Evolutionary conservation across 2,113 vertebrate genomes (phyloP).

Genomic region (Pangasianodon hypophthalmus): DNA sequence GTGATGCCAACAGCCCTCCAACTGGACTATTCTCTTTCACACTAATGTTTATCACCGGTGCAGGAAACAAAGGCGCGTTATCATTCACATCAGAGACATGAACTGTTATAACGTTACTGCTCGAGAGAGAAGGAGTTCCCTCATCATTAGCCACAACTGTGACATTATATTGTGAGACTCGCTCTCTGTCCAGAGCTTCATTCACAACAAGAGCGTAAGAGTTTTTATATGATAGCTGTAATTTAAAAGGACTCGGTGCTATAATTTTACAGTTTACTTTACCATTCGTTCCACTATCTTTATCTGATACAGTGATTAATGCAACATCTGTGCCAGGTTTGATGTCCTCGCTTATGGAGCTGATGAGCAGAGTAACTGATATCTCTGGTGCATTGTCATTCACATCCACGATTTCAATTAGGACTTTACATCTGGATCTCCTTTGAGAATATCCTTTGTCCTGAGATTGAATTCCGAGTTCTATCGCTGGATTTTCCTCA

Average conservation of each 20-base stretch:
- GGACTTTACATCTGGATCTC: conserved; percentile 65
- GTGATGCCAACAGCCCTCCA: conserved; percentile 19
- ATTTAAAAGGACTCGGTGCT: conserved; percentile 71
- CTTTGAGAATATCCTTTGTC: conserved; percentile 44
- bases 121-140: conserved; percentile 72
- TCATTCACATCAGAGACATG: conserved; percentile 80
- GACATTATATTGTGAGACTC: conserved; percentile 72
- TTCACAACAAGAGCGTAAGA: conserved; percentile 77
- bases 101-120: conserved; percentile 62
- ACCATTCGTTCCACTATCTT: conserved; percentile 76
- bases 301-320: conserved; percentile 73
- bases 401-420: conserved; percentile 78
- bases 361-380: conserved; percentile 67
- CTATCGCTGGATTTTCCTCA: conserved; percentile 63
- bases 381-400: conserved; percentile 81
- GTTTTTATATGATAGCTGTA: conserved; percentile 74
- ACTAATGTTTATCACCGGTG: conserved; percentile 65
- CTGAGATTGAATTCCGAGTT: conserved; percentile 51
- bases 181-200: conserved; percentile 74
- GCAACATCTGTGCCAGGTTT: conserved; percentile 75
- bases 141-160: conserved; percentile 73
- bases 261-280: conserved; percentile 69
- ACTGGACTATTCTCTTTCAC: conserved; percentile 77
- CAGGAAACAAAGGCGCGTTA: conserved; percentile 74
- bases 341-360: conserved; percentile 71